Evolutionary conservation across 1,140 invertebrate species (phyloP).

Genomic region (Physella acuta): DNA sequence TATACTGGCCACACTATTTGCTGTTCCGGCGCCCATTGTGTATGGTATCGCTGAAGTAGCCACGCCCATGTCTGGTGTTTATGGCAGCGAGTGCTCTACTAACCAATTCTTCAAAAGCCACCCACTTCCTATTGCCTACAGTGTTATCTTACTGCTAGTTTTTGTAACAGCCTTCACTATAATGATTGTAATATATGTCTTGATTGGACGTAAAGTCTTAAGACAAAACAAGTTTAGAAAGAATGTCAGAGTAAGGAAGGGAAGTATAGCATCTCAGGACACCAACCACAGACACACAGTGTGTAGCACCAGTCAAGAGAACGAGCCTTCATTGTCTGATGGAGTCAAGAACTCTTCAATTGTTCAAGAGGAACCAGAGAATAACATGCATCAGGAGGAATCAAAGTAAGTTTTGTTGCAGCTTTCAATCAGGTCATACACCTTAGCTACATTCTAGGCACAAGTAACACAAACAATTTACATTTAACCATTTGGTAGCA

Average conservation of each 20-base stretch:
- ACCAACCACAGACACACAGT: constrained; percentile 16
- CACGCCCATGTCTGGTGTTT: constrained; percentile 27
- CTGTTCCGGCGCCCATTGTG: constrained; percentile 40
- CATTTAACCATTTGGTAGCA: too few species aligned
- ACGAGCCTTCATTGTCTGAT: constrained; percentile 21
- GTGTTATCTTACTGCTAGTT: constrained; percentile 18
- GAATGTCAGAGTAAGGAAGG: constrained; percentile 23
- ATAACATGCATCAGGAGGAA: too few species aligned
- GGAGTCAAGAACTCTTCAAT: constrained; percentile 26
- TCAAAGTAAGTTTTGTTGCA: too few species aligned
- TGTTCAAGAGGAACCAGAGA: too few species aligned
- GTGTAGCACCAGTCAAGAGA: constrained; percentile 25
- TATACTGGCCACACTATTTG: constrained; percentile 29
- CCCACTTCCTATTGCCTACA: constrained; percentile 30
- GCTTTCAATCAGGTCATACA: too few species aligned
- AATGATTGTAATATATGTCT: constrained; percentile 34
- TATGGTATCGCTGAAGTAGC: constrained; percentile 35
- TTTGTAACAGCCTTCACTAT: constrained; percentile 33
- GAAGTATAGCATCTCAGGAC: constrained; percentile 2
- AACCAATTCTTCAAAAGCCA: constrained; percentile 31
- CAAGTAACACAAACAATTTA: too few species aligned
- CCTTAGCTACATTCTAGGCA: too few species aligned
- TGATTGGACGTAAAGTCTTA: constrained; percentile 34
- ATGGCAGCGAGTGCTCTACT: constrained; percentile 39
- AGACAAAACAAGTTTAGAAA: constrained; percentile 35